Conservation (phyloP, 2,797 vertebrate genomes). For the Leontopithecus rosalia region DNA sequence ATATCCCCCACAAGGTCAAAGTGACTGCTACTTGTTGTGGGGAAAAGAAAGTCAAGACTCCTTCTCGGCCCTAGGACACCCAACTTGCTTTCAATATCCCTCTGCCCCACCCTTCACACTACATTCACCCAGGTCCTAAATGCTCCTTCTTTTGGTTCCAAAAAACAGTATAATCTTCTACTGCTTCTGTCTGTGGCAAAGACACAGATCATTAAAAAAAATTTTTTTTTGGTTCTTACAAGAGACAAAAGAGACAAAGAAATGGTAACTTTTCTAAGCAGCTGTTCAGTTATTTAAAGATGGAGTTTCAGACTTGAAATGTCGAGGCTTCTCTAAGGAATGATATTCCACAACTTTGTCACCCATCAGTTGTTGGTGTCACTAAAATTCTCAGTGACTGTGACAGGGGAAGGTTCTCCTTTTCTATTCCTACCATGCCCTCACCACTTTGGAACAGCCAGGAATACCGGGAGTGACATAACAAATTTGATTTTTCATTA, state of each 20-base stretch:
- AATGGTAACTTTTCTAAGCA: neutral
- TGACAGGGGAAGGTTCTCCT: neutral
- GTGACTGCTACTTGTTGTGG: neutral
- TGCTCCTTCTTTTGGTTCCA: neutral
- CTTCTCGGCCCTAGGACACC: neutral
- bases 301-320: neutral
- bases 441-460: neutral
- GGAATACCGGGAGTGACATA: neutral
- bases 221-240: neutral
- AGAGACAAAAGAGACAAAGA: neutral
- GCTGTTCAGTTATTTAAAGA: neutral
- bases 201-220: neutral
- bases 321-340: neutral
- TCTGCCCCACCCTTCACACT: fast-evolving
- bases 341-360: neutral
- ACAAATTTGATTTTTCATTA: neutral
- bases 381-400: neutral
- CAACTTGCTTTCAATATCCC: neutral
- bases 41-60: neutral
- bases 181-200: neutral
- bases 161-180: neutral
- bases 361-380: neutral
- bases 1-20: slow-evolving; percentile 29
- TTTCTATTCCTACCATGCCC: neutral
- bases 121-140: neutral